Evolutionary conservation across 2,797 vertebrate species (phyloP).

Genomic region (Schizothorax lantsangensis): DNA sequence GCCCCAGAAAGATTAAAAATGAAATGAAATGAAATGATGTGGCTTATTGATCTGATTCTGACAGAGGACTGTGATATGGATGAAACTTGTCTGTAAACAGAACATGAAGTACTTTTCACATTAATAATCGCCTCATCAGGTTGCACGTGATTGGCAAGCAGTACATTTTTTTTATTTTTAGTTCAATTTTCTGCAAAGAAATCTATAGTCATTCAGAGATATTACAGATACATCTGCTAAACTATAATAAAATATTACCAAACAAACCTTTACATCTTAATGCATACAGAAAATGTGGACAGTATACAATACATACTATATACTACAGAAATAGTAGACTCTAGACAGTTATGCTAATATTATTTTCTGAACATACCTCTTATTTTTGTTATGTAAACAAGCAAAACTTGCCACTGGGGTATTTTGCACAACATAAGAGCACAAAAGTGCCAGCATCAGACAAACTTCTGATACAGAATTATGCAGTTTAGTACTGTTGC

Average conservation of each 20-base stretch:
- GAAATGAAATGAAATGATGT: conserved; percentile 6
- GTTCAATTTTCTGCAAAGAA: not conserved
- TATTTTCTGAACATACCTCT: not conserved
- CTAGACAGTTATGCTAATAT: not conserved
- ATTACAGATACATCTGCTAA: not conserved
- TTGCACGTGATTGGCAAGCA: not conserved
- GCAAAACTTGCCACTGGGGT: not conserved
- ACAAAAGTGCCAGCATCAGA: not conserved
- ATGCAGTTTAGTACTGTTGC: not conserved
- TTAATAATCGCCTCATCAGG: not conserved
- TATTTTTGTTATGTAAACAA: not conserved
- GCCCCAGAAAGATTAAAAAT: conserved; percentile 23
- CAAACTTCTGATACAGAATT: conserved; percentile 8
- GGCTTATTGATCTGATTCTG: conserved; percentile 21
- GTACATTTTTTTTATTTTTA: not conserved
- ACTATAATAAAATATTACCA: not conserved
- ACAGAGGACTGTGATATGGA: not conserved
- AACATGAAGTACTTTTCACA: not conserved
- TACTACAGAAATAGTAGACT: not conserved
- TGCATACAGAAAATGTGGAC: not conserved
- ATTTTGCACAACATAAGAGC: not conserved
- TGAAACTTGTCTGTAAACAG: not conserved
- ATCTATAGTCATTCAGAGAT: not conserved
- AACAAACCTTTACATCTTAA: not conserved
- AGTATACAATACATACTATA: not conserved